Percentiles rank a stretch among this genome's conserved stretches.
phyloP scores from a whole-genome alignment of 2,888 invertebrate genomes.

The Euclidia mi region DNA sequence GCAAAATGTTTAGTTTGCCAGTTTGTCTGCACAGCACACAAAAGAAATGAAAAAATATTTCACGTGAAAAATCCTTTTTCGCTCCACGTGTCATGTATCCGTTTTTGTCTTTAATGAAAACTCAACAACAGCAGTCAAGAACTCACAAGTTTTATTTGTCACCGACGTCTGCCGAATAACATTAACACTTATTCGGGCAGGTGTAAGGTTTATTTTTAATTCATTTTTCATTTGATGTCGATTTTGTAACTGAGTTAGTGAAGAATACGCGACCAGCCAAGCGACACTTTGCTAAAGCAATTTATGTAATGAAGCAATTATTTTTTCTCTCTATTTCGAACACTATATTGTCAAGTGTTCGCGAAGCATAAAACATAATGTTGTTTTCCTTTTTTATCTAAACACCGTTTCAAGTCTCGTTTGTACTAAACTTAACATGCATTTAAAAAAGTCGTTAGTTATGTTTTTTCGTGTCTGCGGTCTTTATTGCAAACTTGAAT shows the following conservation, averaged over 20 bases:
- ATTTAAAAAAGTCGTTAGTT: slow-evolving; percentile 33
- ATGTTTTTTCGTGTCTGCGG: slow-evolving; percentile 39
- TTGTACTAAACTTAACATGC: slow-evolving; percentile 47
- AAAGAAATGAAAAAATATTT: too few relatives aligned
- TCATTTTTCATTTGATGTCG: slow-evolving; percentile 22
- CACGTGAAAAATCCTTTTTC: background rate
- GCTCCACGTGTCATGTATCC: slow-evolving; percentile 1
- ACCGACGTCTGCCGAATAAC: slow-evolving; percentile 36
- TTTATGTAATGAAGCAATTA: slow-evolving; percentile 81
- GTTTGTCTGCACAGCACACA: too few relatives aligned
- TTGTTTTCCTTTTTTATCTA: slow-evolving; percentile 57
- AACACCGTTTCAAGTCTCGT: slow-evolving; percentile 52
- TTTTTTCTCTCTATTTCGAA: slow-evolving; percentile 69
- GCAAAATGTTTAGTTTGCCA: too few relatives aligned
- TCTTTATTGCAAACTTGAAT: slow-evolving; percentile 41
- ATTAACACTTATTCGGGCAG: slow-evolving; percentile 49
- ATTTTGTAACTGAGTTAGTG: slow-evolving; percentile 69
- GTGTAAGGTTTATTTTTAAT: slow-evolving; percentile 54
- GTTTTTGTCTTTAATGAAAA: slow-evolving; percentile 64
- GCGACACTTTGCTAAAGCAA: slow-evolving; percentile 65
- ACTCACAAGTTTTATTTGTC: slow-evolving; percentile 67
- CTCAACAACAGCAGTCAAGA: slow-evolving; percentile 62
- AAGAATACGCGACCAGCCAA: slow-evolving; percentile 60
- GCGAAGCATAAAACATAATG: slow-evolving; percentile 66
- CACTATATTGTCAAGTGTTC: slow-evolving; percentile 73